These are phyloP conservation scores for Misgurnus anguillicaudatus DNA, from an alignment of 2,113 vertebrate species.

Conservation along the genomic window DNA sequence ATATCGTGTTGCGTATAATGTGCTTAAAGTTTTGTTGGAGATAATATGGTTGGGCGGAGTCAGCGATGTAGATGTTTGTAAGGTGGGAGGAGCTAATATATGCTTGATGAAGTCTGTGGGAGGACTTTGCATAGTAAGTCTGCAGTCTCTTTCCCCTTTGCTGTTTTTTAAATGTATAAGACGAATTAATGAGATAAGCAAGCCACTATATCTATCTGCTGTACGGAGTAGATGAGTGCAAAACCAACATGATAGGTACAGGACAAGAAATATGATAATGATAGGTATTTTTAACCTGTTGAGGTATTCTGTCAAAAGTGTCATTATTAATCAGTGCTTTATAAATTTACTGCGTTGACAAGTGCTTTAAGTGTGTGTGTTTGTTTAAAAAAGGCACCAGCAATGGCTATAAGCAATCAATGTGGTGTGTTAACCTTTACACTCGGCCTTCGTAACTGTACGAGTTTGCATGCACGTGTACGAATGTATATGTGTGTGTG, in stretches of 20 bases:
- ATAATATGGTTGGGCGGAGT: background rate
- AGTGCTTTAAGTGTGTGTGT: conserved; percentile 21
- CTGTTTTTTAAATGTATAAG: background rate
- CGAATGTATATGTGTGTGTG: background rate
- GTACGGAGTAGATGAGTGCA: conserved; percentile 4
- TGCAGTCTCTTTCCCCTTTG: conserved; percentile 23
- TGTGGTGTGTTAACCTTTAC: conserved; percentile 17
- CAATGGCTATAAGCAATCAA: conserved; percentile 34
- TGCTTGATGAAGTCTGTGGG: background rate
- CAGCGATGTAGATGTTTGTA: background rate
- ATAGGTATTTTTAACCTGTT: conserved; percentile 36
- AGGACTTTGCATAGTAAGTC: conserved; percentile 42
- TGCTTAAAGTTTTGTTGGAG: background rate
- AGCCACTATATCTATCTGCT: conserved; percentile 2
- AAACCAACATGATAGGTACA: conserved; percentile 29
- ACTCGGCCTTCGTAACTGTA: background rate
- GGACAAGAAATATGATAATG: background rate
- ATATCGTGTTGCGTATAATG: background rate
- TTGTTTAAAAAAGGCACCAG: conserved; percentile 51
- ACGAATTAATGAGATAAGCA: conserved; percentile 18
- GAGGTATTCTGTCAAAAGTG: conserved; percentile 47
- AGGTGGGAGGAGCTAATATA: background rate
- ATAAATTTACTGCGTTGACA: conserved; percentile 11
- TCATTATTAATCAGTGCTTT: conserved; percentile 36
- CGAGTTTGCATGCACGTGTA: conserved; percentile 4